Conservation (phyloP, 2,888 invertebrate species). For the Dolichomitus sp. region DNA sequence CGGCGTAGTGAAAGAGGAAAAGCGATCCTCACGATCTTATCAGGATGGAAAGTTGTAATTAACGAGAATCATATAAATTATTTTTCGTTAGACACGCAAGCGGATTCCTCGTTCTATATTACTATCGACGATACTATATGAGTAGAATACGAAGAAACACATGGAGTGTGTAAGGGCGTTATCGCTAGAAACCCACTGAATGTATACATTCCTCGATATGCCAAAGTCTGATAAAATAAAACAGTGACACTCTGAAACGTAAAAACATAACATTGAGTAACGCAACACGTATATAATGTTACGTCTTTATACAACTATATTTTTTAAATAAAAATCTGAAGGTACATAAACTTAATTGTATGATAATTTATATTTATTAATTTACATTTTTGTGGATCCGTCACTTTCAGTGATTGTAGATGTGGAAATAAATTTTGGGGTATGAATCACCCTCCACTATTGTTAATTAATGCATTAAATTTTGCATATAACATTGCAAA, state of each 20-base stretch:
- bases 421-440: too few species aligned
- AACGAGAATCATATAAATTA: background rate
- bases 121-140: too few species aligned
- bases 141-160: background rate
- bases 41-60: conserved; percentile 24
- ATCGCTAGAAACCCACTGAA: background rate
- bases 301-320: too few species aligned
- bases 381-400: too few species aligned
- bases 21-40: background rate
- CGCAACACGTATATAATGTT: background rate
- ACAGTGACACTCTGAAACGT: too few species aligned
- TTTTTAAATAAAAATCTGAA: too few species aligned
- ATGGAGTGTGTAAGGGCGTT: background rate
- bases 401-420: too few species aligned
- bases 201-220: background rate
- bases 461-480: too few species aligned
- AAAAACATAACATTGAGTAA: background rate
- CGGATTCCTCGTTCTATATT: background rate
- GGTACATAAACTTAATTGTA: too few species aligned
- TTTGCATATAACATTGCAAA: too few species aligned
- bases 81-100: conserved; percentile 6
- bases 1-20: background rate
- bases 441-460: too few species aligned
- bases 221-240: background rate
- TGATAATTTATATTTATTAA: too few species aligned